Percentiles rank a stretch among this genome's conserved stretches.
phyloP scores from a whole-genome alignment of 2,113 vertebrate genomes.

The Columba livia region DNA sequence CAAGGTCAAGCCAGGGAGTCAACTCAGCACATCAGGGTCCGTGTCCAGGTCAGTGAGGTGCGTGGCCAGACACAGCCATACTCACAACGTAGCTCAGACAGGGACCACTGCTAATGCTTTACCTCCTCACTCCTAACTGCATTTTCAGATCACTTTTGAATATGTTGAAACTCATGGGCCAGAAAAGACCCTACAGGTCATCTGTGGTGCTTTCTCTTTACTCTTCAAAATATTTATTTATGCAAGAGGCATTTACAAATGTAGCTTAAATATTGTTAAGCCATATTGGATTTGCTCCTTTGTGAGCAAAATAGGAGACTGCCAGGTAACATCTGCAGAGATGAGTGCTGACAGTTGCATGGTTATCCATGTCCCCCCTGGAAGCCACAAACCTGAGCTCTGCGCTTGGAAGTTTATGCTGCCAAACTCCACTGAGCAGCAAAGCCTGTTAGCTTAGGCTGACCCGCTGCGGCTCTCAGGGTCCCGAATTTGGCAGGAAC shows the following conservation, averaged over 20 bases:
- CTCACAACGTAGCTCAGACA: accelerated
- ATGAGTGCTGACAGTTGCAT: neutral
- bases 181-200: neutral
- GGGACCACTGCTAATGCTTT: neutral
- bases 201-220: neutral
- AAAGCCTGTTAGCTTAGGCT: neutral
- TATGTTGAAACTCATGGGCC: neutral
- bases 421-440: neutral
- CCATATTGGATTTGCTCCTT: neutral
- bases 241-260: neutral
- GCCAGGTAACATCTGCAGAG: neutral
- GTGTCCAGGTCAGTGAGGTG: neutral
- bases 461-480: neutral
- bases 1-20: neutral
- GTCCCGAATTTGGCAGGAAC: neutral
- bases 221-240: neutral
- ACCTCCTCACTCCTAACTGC: neutral
- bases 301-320: neutral
- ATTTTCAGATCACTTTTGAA: neutral
- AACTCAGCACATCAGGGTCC: neutral
- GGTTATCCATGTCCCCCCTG: neutral
- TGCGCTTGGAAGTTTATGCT: neutral
- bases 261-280: neutral
- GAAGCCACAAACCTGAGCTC: neutral
- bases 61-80: neutral